A percentile compares a stretch with the other conserved stretches of the same genome.
phyloP scores from a whole-genome alignment of 2,113 vertebrate species.

The Meles meles region DNA sequence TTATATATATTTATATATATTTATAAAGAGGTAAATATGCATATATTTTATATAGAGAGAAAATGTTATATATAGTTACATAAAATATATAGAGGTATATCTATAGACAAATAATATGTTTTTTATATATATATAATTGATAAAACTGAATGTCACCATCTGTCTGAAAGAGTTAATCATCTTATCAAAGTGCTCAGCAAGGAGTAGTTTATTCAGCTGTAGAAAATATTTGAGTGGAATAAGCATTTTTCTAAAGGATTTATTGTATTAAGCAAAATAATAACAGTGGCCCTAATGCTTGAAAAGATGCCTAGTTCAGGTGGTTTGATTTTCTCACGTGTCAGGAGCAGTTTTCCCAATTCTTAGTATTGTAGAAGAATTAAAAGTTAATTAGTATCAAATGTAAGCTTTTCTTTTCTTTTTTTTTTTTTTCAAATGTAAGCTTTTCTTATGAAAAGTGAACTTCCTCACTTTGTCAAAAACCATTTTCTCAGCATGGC shows the following conservation, averaged over 20 bases:
- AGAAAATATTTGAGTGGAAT: not conserved
- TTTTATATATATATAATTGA: not conserved
- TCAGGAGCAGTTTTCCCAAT: not conserved
- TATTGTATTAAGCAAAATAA: not conserved
- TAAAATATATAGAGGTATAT: not conserved
- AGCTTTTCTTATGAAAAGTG: not conserved
- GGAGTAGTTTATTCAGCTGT: conserved; percentile 14
- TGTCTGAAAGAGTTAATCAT: not conserved
- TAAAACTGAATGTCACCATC: not conserved
- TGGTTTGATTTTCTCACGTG: not conserved
- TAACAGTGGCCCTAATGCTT: not conserved
- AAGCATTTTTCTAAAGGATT: not conserved
- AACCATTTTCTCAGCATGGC: not conserved
- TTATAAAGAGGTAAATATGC: not conserved
- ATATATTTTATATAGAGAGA: not conserved
- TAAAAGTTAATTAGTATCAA: not conserved
- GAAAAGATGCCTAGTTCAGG: not conserved
- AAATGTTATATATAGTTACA: not conserved
- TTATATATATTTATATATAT: not conserved
- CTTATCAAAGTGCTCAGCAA: not conserved
- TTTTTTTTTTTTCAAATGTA: too few relatives aligned
- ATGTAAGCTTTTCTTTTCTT: not conserved
- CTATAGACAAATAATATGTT: not conserved
- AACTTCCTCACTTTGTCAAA: not conserved
- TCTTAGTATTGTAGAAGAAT: not conserved